These are phyloP conservation scores for Piscicola geometra DNA, from an alignment of 2,888 invertebrate species.

Conservation along the genomic window DNA sequence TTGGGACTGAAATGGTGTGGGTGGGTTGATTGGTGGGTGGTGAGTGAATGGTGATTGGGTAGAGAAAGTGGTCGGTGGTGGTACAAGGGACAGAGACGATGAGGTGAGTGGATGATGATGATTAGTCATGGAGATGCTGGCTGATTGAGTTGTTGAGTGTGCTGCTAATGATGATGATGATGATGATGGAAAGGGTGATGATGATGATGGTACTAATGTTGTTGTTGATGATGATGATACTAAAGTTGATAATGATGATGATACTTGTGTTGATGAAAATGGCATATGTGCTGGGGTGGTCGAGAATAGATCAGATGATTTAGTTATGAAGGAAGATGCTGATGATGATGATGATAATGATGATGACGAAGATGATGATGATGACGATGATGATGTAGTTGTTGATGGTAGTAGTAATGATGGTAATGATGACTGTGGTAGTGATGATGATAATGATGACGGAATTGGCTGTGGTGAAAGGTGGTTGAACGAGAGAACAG, in stretches of 20 bases:
- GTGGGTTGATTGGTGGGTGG: not conserved
- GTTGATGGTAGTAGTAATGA: not conserved
- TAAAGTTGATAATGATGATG: conserved; percentile 1
- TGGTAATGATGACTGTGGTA: not conserved
- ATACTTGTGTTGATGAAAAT: not conserved
- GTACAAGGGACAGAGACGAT: no score
- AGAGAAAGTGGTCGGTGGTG: not conserved
- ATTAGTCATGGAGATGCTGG: no score
- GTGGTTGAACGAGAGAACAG: not conserved
- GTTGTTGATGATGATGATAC: not conserved
- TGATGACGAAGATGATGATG: not conserved
- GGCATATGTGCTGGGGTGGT: not conserved
- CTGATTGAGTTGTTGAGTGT: no score
- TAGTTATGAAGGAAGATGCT: not conserved
- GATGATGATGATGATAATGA: not conserved
- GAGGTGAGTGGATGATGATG: no score
- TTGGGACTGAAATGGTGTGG: no score
- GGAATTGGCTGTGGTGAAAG: not conserved
- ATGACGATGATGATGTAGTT: not conserved
- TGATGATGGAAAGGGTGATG: conserved; percentile 11
- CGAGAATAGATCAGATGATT: not conserved
- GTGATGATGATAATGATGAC: not conserved
- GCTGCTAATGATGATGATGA: not conserved
- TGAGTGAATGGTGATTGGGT: not conserved
- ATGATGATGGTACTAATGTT: not conserved